phyloP scores from a whole-genome alignment of 1,140 invertebrate species.

The Antheraea pernyi region DNA sequence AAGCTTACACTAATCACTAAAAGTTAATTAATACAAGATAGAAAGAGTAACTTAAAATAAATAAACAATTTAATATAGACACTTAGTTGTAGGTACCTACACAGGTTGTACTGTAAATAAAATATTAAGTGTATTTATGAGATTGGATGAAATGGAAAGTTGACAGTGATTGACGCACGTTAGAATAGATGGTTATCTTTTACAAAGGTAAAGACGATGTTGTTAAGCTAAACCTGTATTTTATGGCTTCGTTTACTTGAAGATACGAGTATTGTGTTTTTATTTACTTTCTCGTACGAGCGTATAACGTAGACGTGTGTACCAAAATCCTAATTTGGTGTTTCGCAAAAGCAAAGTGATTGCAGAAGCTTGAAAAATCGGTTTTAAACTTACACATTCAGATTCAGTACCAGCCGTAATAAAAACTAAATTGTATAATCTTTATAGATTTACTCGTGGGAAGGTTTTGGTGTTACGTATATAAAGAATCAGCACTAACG shows the following conservation, averaged over 20 bases:
- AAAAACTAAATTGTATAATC: too few species aligned
- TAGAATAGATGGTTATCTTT: constrained; percentile 1
- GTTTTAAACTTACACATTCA: too few species aligned
- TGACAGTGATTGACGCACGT: constrained; percentile 2
- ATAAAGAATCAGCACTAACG: too few species aligned
- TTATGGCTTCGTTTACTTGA: neutral
- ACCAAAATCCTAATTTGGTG: too few species aligned
- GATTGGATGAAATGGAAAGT: constrained; percentile 1
- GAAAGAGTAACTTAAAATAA: too few species aligned
- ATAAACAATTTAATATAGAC: neutral
- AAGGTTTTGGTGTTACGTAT: too few species aligned
- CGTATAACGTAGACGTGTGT: neutral
- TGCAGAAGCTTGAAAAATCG: too few species aligned
- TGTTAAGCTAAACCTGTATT: neutral
- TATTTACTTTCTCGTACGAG: neutral
- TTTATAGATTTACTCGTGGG: too few species aligned
- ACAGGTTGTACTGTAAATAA: neutral
- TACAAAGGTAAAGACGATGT: neutral
- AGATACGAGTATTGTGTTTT: neutral
- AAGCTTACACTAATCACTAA: too few species aligned
- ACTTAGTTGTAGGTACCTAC: neutral
- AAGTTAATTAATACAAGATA: too few species aligned
- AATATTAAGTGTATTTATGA: constrained; percentile 3
- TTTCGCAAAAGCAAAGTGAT: too few species aligned
- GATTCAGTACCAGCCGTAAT: too few species aligned